Evolutionary conservation across 2,113 vertebrate genomes (phyloP), one percentile per base, ranked within the genome.

Genomic region (Eonycteris spelaea): DNA sequence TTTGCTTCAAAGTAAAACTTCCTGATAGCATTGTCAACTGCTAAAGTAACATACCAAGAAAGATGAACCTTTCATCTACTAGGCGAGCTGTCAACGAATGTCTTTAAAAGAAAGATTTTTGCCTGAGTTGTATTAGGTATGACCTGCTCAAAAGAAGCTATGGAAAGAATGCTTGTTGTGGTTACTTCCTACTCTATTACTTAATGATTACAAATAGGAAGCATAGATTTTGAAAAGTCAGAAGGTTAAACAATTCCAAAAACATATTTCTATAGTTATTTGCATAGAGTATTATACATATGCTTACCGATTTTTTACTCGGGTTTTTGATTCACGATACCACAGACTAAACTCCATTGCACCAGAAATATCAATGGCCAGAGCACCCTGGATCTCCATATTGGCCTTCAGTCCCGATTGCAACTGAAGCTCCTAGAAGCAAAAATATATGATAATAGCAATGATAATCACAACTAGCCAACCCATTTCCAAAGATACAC

Each of bases 311-410:
- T 99, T 99, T 98, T 99, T 99, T 97, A 99, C 99, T 16, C 98
- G 99, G 89, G 99, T 99, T 98, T 99, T 99, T 96, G 99, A 99
- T 98, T 99, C 99, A 82, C 99, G 98, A 98, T 99, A 99, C 99
- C 99, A 99, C 85, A 99, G 99, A 98, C 99, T 99, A 98, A 99
- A 99, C 96, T 99, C 99, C 99, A 99, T 99, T 87, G 99, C 99
- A 96, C 99, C 99, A 0, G 99, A 99, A 98, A 99, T 99, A 97
- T 99, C 99, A 10, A 99, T 99, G 90, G 99, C 99, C 57, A 99
- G 96, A 35, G 99, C 99, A 6, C 99, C 99, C 94, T 99, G 99
- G 96, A 99, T 99, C 96, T 99, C 99, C 0, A 95, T 80, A 13
- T 88, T 98, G 67, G 99, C 99, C 19, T 97, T 99, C 4, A 99